Evolutionary conservation across 2,888 invertebrate species (phyloP).

Genomic region (Pammene aurita): DNA sequence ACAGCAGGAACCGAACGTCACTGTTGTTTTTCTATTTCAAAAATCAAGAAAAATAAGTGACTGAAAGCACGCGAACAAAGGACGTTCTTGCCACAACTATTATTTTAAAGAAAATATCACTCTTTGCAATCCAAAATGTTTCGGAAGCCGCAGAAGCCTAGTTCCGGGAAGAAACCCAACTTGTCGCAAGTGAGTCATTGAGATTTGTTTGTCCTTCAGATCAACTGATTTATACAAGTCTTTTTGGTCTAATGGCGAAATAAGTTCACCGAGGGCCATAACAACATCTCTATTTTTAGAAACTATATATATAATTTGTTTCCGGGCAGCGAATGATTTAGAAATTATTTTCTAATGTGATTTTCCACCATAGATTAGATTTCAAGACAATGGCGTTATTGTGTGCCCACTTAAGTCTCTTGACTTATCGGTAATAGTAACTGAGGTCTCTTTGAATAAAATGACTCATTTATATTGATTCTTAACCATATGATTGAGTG

Average conservation of each 20-base stretch:
- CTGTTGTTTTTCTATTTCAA: slow-evolving; percentile 36
- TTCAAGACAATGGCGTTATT: slow-evolving; percentile 31
- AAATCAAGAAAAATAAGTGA: slow-evolving; percentile 35
- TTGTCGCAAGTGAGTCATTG: slow-evolving; percentile 81
- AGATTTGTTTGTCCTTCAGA: slow-evolving; percentile 56
- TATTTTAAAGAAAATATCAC: slow-evolving; percentile 1
- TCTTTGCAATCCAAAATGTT: slow-evolving; percentile 56
- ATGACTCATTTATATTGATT: slow-evolving; percentile 11
- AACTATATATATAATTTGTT: background rate
- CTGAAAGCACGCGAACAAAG: slow-evolving; percentile 32
- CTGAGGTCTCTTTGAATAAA: background rate
- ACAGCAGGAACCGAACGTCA: slow-evolving; percentile 30
- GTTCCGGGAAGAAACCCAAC: slow-evolving; percentile 67
- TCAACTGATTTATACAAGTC: slow-evolving; percentile 31
- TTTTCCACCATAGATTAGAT: background rate
- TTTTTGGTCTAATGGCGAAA: slow-evolving; percentile 20
- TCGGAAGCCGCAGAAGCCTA: slow-evolving; percentile 56
- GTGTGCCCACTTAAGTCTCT: slow-evolving; percentile 17
- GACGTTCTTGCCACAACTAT: background rate
- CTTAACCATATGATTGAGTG: background rate
- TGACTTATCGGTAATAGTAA: slow-evolving; percentile 11
- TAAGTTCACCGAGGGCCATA: slow-evolving; percentile 17
- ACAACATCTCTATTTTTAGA: slow-evolving; percentile 33
- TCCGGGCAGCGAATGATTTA: background rate
- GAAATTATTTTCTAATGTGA: background rate